Evolutionary conservation across 2,888 invertebrate species (phyloP), one percentile per base, ranked within the genome.

Genomic region (Isotomurus palustris): DNA sequence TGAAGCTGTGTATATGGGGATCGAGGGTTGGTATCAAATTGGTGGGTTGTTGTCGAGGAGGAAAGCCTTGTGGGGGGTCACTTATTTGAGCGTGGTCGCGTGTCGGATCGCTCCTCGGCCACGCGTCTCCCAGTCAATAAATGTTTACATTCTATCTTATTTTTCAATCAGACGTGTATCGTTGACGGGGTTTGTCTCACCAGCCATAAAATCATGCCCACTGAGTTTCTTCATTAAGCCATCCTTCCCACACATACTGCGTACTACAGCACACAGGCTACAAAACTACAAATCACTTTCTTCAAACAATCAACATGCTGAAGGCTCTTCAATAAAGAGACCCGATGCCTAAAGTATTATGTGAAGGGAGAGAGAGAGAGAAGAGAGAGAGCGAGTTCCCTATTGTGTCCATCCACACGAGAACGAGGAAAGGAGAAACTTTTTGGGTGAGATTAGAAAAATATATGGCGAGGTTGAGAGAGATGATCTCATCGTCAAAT

Each of bases 111-210:
- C 43, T 43, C 36, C 56, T 49, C 48, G 50, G 58, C 45, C 66
- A 57, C 62, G 62, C 49, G 66, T 48, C 54, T 17, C 35, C 52
- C 48, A 53, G 60, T 66, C 61, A 54, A 66, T 63, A 58, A 63
- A 66, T 66, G 66, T 66, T 66, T 63, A 66, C 63, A 63, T 57
- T 66, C 57, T 57, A 56, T 56, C 57, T 57, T 59, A 60, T 50
- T 58, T 64, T 60, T 55, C 63, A 56, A 59, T 58, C 58, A 58
- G 29, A 43, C 29, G 38, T 53, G 56, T 62, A 60, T 58, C 60
- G 65, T 62, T 65, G 65, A 65, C 56, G 60, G 48, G 17, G 53
- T 50, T 43, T 54, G 55, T 50, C 54, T 56, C 53, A 61, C 55
- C 53, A 43, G 56, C 60, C 64, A 48, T 44, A 41, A 41, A 44